Base-by-base conservation (phyloP, 1,140 invertebrate species). In the Drosophila murphyi region DNA sequence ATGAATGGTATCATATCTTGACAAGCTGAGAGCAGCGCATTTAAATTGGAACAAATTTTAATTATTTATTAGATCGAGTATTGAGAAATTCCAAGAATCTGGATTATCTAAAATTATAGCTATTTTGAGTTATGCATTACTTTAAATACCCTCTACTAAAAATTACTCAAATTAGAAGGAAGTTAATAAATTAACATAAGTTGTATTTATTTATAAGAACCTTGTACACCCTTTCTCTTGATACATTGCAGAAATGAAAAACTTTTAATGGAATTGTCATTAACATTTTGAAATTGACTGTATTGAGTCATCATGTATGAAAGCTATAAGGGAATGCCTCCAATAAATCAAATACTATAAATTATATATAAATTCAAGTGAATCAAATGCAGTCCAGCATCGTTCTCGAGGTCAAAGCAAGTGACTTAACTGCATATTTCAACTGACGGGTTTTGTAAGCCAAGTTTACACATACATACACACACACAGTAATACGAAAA, bases 1-100 rank as follows among this genome's bases (percentile, higher is more conserved):
- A 87, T 87, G 80, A 88, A 88, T 87, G 82, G 82, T 72, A 71
- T 79, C 78, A 82, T 82, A 87, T 87, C 82, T 88, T 50, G 76
- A 68, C 37, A 31, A 20, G 57, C 39, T 61, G 65, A 60, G 73
- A 65, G 57, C 65, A 39, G 7, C 35, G 43, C 65, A 63, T 48
- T 47, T 47, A 52, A 78, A 52, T 89, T 69, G 68, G 72, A 65
- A 74, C 4, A 50, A 68, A 83, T 80, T 82, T 72, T 39, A 80
- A 87, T 87, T 74, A 80, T 80, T 82, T 74, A 88, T 77, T 74
- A 55, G 60, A 74, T 88, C 75, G 74, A 76, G 48, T 34, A 69
- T 6, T 32, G 35, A 82, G 69, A 64, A 52, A 83, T 87, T 77
- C 80, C 76, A 80, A 75, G 76, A 88, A 83, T 87, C 72, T 80